A percentile compares a stretch with the other conserved stretches of the same genome.
Evolutionary conservation across 2,888 invertebrate genomes (phyloP).

Genomic region (Aricia artaxerxes): DNA sequence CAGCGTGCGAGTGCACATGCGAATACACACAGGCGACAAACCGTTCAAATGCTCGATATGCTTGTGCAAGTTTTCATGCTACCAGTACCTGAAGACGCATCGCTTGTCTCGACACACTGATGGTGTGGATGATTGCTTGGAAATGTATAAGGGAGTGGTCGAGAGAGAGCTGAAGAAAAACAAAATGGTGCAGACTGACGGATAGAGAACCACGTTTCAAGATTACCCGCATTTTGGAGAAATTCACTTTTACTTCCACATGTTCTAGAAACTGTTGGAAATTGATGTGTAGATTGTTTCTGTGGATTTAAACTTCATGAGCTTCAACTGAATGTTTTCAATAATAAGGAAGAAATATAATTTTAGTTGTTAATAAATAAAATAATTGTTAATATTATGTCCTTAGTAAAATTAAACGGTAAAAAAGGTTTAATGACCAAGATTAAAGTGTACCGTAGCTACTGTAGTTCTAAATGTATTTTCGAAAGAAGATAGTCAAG

Average conservation of each 20-base stretch:
- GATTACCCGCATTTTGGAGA: background rate
- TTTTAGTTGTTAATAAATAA: background rate
- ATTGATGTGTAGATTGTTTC: background rate
- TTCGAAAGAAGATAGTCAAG: background rate
- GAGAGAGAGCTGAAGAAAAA: background rate
- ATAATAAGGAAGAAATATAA: background rate
- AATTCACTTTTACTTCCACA: background rate
- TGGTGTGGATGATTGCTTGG: background rate
- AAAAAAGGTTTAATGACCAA: background rate
- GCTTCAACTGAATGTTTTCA: background rate
- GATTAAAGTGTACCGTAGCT: background rate
- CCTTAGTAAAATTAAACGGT: background rate
- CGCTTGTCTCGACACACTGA: no score
- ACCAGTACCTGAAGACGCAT: background rate
- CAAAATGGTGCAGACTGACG: background rate
- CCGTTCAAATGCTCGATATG: constrained; percentile 3
- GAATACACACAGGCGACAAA: background rate
- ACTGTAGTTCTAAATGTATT: background rate
- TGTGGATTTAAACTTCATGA: background rate
- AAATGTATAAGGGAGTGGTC: background rate
- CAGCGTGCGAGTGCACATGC: background rate
- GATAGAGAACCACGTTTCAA: background rate
- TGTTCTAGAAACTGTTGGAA: background rate
- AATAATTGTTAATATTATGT: background rate
- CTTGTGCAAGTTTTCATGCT: background rate